phyloP scores from a whole-genome alignment of 1,140 invertebrate species.

The Dreissena polymorpha region DNA sequence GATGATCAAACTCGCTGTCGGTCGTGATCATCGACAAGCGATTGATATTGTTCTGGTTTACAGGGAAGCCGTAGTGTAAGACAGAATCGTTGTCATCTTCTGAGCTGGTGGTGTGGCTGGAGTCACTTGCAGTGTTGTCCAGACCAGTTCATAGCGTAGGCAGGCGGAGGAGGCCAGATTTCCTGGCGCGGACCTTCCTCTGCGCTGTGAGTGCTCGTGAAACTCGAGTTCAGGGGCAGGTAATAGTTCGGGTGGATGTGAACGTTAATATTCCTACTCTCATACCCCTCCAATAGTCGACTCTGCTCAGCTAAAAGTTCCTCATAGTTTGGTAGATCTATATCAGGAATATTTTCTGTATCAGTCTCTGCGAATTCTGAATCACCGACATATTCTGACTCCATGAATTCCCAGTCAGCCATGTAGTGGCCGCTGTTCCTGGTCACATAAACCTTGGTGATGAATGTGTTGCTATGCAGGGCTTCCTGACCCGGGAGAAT shows the following conservation, averaged over 20 bases:
- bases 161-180: conserved; percentile 58
- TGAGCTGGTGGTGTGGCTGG: conserved; percentile 34
- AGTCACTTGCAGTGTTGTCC: conserved; percentile 29
- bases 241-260: conserved; percentile 92
- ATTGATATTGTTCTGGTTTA: conserved; percentile 59
- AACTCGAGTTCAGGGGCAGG: conserved; percentile 83
- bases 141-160: conserved; percentile 63
- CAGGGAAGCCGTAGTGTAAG: conserved; percentile 85
- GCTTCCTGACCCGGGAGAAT: conserved; percentile 86
- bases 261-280: conserved; percentile 83
- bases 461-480: conserved; percentile 94
- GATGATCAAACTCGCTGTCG: conserved; percentile 65
- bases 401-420: conserved; percentile 83
- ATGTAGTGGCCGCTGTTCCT: conserved; percentile 81
- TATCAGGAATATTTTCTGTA: conserved; percentile 76
- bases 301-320: conserved; percentile 76
- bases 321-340: conserved; percentile 73
- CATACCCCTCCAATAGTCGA: conserved; percentile 78
- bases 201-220: conserved; percentile 41
- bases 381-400: conserved; percentile 87
- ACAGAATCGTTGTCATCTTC: conserved; percentile 82
- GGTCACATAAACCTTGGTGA: conserved; percentile 78
- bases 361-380: conserved; percentile 82
- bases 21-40: conserved; percentile 60
- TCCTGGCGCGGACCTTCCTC: conserved; percentile 56